Evolutionary conservation across 2,888 invertebrate species (phyloP).

Genomic region (Apodemia zela): DNA sequence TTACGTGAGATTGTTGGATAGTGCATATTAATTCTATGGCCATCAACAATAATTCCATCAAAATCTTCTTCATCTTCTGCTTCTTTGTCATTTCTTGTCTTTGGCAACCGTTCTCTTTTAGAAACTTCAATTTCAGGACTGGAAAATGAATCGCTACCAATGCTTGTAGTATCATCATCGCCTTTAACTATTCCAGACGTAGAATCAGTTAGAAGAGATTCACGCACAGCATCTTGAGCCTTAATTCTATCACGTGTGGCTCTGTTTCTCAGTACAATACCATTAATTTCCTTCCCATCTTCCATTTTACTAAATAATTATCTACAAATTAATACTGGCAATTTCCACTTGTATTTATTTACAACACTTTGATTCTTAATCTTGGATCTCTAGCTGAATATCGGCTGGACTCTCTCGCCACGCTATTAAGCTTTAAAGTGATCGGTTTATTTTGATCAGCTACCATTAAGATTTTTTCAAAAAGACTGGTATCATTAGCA

Average conservation of each 20-base stretch:
- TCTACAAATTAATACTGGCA: constrained; percentile 60
- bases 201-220: constrained; percentile 65
- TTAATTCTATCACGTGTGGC: constrained; percentile 48
- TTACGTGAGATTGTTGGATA: constrained; percentile 39
- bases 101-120: constrained; percentile 39
- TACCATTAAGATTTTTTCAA: constrained; percentile 78
- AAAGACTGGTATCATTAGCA: constrained; percentile 34
- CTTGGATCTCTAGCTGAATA: constrained; percentile 79
- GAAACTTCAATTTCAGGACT: constrained; percentile 62
- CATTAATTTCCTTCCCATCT: constrained; percentile 46
- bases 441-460: constrained; percentile 75
- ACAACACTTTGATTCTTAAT: constrained; percentile 73
- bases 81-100: constrained; percentile 31
- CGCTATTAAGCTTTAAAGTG: constrained; percentile 70
- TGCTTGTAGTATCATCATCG: constrained; percentile 55
- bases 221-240: constrained; percentile 50
- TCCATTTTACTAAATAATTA: constrained; percentile 60
- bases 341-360: constrained; percentile 23
- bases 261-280: constrained; percentile 53
- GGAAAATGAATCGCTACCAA: constrained; percentile 55
- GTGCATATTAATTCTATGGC: constrained; percentile 26
- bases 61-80: constrained; percentile 29
- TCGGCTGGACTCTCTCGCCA: constrained; percentile 71
- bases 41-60: constrained; percentile 28
- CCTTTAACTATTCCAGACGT: constrained; percentile 76